Evolutionary conservation across 1,140 invertebrate species (phyloP), one percentile per base, ranked within the genome.

Genomic region (Littorina saxatilis): DNA sequence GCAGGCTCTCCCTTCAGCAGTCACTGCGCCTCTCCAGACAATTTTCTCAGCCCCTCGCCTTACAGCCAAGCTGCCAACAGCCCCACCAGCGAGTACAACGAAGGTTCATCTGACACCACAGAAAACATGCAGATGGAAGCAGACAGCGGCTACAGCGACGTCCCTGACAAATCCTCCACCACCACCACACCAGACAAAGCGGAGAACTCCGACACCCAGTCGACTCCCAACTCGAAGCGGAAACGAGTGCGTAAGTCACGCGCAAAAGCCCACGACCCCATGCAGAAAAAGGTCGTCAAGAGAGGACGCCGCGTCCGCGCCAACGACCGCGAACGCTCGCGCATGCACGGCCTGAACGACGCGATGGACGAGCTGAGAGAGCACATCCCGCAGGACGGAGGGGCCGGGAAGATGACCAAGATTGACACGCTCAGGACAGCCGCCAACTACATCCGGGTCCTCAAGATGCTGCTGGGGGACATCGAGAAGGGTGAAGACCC

Each of bases 321-420:
- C 0, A 99, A 99, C 90, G 97, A 99, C 90, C 94, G 98, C 68
- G 98, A 99, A 92, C 94, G 98, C 23, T 98, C 97, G 90, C 94
- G 98, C 80, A 99, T 99, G 98, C 98, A 99, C 91, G 97, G 96
- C 90, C 92, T 99, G 52, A 99, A 99, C 91, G 96, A 98, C 91
- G 98, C 98, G 7, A 91, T 99, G 88, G 98, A 99, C 87, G 94
- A 95, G 68, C 93, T 99, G 0, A 94, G 98, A 17, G 83, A 87
- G 75, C 81, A 87, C 35, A 79, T 92, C 9, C 91, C 91, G 3
- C 96, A 96, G 0, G 88, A 91, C 80, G 96, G 97, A 88, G 96
- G 96, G 9, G 97, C 98, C 92, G 97, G 98, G 91, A 98, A 99
- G 90, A 93, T 99, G 20, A 99, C 98, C 0, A 99, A 99, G 93